Percentiles rank a stretch among this genome's conserved stretches.
These are phyloP conservation scores for Ammodytes dubius DNA, from an alignment of 2,113 vertebrate species.

Conservation along the genomic window DNA sequence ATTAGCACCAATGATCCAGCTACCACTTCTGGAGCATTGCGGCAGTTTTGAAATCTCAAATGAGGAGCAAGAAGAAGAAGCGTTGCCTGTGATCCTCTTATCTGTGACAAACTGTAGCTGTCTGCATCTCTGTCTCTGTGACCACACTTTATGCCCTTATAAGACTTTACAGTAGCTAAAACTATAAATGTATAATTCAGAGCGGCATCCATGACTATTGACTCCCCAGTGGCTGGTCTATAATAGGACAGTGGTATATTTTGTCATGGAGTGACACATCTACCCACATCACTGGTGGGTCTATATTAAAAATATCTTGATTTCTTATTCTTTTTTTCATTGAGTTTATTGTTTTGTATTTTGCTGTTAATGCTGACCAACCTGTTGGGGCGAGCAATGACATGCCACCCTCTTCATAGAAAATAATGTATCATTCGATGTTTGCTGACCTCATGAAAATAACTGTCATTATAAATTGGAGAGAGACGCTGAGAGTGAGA, in stretches of 20 bases:
- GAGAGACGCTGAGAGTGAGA: background rate
- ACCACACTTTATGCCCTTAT: conserved; percentile 5
- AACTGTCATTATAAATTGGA: background rate
- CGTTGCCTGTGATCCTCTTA: conserved; percentile 66
- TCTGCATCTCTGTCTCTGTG: conserved; percentile 34
- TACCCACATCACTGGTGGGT: background rate
- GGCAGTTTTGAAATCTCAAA: conserved; percentile 77
- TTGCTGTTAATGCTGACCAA: background rate
- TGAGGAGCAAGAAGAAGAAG: conserved; percentile 58
- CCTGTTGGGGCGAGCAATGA: background rate
- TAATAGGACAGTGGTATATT: background rate
- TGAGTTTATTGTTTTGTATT: background rate
- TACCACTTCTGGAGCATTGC: conserved; percentile 55
- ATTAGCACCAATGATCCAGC: conserved; percentile 69
- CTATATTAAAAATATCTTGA: background rate
- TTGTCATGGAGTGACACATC: background rate
- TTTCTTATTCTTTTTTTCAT: background rate
- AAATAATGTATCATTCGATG: background rate
- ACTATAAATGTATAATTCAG: background rate
- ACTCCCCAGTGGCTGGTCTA: background rate
- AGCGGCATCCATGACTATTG: background rate
- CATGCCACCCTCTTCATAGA: background rate
- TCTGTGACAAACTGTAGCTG: conserved; percentile 63
- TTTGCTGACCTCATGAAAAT: conserved; percentile 8
- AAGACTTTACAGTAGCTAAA: conserved; percentile 41